These are phyloP conservation scores for Ptychoptera contaminata DNA, from an alignment of 2,888 invertebrate genomes.

Conservation along the genomic window DNA sequence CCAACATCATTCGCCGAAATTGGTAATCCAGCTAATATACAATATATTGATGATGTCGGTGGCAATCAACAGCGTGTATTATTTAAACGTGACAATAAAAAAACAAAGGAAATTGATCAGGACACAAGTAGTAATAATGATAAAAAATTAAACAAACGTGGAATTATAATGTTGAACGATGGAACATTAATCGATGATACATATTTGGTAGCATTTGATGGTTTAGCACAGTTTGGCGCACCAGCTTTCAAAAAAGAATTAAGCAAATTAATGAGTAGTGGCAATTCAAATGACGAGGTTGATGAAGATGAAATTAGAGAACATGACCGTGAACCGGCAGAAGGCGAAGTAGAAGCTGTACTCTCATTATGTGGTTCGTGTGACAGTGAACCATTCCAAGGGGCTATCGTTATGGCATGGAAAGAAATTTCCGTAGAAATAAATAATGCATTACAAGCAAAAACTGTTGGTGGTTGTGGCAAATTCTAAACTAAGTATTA, in stretches of 20 bases:
- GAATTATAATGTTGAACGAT: slow-evolving; percentile 45
- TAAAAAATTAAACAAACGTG: slow-evolving; percentile 47
- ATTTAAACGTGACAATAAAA: slow-evolving; percentile 20
- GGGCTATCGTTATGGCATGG: slow-evolving; percentile 66
- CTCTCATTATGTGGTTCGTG: slow-evolving; percentile 66
- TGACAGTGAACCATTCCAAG: slow-evolving; percentile 60
- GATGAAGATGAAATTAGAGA: slow-evolving; percentile 32
- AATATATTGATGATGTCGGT: slow-evolving; percentile 39
- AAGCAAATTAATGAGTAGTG: slow-evolving; percentile 24
- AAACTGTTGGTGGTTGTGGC: slow-evolving; percentile 27
- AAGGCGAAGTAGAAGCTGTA: slow-evolving; percentile 66
- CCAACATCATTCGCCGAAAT: slow-evolving; percentile 10
- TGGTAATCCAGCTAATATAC: slow-evolving; percentile 41
- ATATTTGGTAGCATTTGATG: slow-evolving; percentile 33
- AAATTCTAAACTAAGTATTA: slow-evolving; percentile 18
- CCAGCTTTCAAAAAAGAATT: slow-evolving; percentile 46
- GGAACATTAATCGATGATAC: slow-evolving; percentile 53
- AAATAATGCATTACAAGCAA: slow-evolving; percentile 25
- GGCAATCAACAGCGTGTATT: background rate
- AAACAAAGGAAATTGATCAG: background rate
- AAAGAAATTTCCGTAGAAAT: slow-evolving; percentile 33
- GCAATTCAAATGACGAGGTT: no score
- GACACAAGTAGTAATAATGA: slow-evolving; percentile 14
- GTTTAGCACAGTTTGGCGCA: slow-evolving; percentile 54
- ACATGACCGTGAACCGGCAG: slow-evolving; percentile 66